These are phyloP conservation scores for Alexandromys fortis DNA, from an alignment of 2,113 vertebrate species.

Conservation along the genomic window DNA sequence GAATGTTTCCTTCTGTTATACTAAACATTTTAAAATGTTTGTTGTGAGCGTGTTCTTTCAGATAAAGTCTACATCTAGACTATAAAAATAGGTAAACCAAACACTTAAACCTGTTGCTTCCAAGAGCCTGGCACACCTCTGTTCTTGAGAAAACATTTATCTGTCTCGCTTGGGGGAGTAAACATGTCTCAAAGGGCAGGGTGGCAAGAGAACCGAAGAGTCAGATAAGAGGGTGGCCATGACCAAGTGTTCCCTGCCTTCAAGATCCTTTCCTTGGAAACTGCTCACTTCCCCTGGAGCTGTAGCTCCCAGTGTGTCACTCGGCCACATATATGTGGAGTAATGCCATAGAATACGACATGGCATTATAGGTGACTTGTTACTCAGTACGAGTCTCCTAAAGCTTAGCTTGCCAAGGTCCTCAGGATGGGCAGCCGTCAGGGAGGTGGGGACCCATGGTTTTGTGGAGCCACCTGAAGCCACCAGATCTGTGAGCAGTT, in stretches of 20 bases:
- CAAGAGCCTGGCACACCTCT: slow-evolving; percentile 10
- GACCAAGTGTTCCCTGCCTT: background rate
- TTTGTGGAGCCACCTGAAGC: background rate
- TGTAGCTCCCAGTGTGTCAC: background rate
- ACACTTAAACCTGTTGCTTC: slow-evolving; percentile 11
- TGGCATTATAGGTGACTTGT: background rate
- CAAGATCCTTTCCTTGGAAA: background rate
- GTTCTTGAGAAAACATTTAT: slow-evolving; percentile 3
- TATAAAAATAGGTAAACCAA: slow-evolving; percentile 49
- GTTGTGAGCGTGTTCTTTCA: background rate
- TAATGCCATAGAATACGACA: background rate
- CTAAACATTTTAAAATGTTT: slow-evolving; percentile 59
- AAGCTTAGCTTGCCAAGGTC: background rate
- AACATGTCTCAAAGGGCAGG: slow-evolving; percentile 23
- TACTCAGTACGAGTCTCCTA: background rate
- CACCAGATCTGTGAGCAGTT: background rate
- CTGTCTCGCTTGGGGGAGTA: slow-evolving; percentile 3
- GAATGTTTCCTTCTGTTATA: slow-evolving; percentile 7
- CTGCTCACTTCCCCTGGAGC: background rate
- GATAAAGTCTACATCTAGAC: slow-evolving; percentile 26
- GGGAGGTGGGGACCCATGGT: background rate
- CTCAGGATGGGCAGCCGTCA: background rate
- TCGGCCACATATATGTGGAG: background rate
- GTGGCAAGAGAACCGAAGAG: background rate
- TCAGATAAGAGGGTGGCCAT: background rate